Evolutionary conservation across 2,888 invertebrate species (phyloP).

Genomic region (Ephialtes manifestator): DNA sequence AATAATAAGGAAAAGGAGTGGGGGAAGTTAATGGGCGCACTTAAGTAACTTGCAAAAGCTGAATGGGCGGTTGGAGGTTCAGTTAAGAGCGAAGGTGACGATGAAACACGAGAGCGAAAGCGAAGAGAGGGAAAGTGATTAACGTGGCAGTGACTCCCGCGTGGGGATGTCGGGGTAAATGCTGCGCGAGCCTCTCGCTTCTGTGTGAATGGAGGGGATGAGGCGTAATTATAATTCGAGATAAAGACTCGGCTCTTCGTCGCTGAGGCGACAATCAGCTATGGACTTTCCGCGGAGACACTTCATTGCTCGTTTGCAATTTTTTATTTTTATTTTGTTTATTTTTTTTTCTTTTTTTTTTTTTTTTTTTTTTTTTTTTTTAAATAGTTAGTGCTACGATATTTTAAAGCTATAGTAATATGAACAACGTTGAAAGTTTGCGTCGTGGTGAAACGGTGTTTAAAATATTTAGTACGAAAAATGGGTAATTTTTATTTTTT

Average conservation of each 20-base stretch:
- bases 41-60: slow-evolving; percentile 40
- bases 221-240: slow-evolving; percentile 80
- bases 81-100: slow-evolving; percentile 62
- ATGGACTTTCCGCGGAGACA: slow-evolving; percentile 74
- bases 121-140: slow-evolving; percentile 65
- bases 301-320: slow-evolving; percentile 48
- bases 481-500: not conserved
- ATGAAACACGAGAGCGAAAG: slow-evolving; percentile 56
- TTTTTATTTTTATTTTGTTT: no score
- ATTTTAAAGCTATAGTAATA: not conserved
- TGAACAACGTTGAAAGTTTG: not conserved
- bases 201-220: slow-evolving; percentile 51
- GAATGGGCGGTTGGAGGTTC: slow-evolving; percentile 74
- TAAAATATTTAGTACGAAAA: not conserved
- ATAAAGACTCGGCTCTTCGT: slow-evolving; percentile 71
- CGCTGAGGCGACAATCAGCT: slow-evolving; percentile 79
- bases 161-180: slow-evolving; percentile 58
- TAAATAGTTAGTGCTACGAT: not conserved
- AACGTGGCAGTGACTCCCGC: slow-evolving; percentile 53
- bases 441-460: not conserved
- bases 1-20: not conserved
- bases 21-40: not conserved
- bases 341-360: no score
- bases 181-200: slow-evolving; percentile 59
- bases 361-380: no score